Conservation (phyloP, 35 echinoderm and acorn worm species). For the Holothuria glaberrima region DNA sequence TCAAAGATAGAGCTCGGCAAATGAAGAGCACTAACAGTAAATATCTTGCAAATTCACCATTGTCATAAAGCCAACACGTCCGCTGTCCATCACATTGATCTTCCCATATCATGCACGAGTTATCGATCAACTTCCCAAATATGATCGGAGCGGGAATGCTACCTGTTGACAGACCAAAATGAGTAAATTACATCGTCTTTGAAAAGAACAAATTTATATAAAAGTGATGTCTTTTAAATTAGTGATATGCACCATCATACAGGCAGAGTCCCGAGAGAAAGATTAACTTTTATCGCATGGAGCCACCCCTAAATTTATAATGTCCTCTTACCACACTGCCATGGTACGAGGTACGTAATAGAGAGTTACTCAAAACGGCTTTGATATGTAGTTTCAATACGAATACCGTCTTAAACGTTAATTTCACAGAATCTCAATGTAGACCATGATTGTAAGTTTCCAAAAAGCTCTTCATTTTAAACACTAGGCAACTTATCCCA, state of each 20-base stretch:
- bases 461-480: too few species aligned
- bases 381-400: too few species aligned
- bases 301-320: too few species aligned
- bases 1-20: constrained; percentile 8
- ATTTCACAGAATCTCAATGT: too few species aligned
- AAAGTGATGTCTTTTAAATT: neutral
- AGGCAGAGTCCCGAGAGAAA: too few species aligned
- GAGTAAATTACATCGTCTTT: neutral
- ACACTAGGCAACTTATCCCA: too few species aligned
- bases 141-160: constrained; percentile 75
- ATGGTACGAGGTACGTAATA: too few species aligned
- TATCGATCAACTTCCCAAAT: constrained; percentile 81
- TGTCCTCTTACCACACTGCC: too few species aligned
- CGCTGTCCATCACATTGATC: constrained; percentile 52
- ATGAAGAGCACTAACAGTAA: constrained; percentile 50
- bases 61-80: constrained; percentile 83
- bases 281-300: too few species aligned
- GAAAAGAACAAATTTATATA: neutral
- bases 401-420: too few species aligned
- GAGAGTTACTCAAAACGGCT: too few species aligned
- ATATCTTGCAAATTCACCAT: constrained; percentile 53
- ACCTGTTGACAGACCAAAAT: constrained; percentile 35
- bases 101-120: constrained; percentile 81
- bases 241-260: neutral
- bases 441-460: too few species aligned